These are phyloP conservation scores for Chymomyza amoena DNA, from an alignment of 2,888 invertebrate genomes.

Conservation along the genomic window DNA sequence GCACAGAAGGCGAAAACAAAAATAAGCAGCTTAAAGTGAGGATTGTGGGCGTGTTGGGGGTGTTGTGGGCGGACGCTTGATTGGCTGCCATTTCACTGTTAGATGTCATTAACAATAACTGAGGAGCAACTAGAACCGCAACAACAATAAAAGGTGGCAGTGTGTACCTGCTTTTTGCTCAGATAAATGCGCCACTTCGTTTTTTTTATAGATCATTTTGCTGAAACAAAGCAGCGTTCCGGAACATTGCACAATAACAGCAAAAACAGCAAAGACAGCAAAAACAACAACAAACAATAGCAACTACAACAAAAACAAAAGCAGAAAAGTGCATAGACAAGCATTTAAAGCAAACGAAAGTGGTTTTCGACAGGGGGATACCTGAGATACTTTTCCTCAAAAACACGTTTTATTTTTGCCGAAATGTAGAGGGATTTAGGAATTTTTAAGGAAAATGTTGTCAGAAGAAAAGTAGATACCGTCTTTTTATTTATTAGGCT, in stretches of 20 bases:
- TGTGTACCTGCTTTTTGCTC: constrained; percentile 16
- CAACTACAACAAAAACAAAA: constrained; percentile 4
- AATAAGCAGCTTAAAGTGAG: constrained; percentile 3
- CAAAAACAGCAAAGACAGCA: constrained; percentile 35
- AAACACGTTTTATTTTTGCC: too few species aligned
- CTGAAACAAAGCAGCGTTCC: constrained; percentile 68
- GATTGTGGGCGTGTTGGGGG: not conserved
- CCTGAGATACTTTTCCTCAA: too few species aligned
- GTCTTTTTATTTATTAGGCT: too few species aligned
- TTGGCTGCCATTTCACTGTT: not conserved
- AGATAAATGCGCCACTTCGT: constrained; percentile 5
- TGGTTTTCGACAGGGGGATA: too few species aligned
- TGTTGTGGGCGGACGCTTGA: not conserved
- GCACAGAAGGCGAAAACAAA: not conserved
- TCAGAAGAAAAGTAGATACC: too few species aligned
- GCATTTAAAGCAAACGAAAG: too few species aligned
- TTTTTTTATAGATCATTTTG: constrained; percentile 53
- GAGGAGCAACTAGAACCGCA: constrained; percentile 1
- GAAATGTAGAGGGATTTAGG: too few species aligned
- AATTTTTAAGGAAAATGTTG: too few species aligned
- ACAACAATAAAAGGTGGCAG: constrained; percentile 6
- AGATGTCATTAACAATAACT: not conserved
- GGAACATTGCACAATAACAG: constrained; percentile 70
- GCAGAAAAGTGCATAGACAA: constrained; percentile 48
- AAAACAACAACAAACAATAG: constrained; percentile 20